Base-by-base conservation (phyloP, 2,888 invertebrate species). In the Bellardia bayeri region DNA sequence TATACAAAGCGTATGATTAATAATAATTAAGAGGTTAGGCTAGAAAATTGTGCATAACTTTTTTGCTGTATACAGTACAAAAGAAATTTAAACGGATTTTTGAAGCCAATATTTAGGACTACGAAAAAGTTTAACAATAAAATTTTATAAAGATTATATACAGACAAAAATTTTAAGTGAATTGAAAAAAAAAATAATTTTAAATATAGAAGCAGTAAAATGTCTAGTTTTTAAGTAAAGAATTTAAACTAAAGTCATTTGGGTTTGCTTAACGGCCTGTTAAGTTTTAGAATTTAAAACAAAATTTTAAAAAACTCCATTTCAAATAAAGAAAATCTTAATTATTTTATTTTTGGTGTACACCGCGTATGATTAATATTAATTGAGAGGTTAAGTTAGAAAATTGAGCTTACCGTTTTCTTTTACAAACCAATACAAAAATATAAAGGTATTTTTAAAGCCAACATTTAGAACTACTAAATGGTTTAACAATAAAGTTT, bases 341-440 rank as follows among this genome's bases (percentile, higher is more conserved):
- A 11, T 2, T 45, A 9, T 45, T 9, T 9, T 2, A 11, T 7
- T 45, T 9, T 45, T 45, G 45, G n/a, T 5, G 14, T 37, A 54
- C n/a, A 6, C 2, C 2, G 6, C 69, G 69, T 71, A 71, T 71
- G 69, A 54, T 14, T 71, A 11, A 54, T 69, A 69, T 69, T 51
- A 69, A 69, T 51, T n/a, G 7, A 2, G 33, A 49, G 49, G 33
- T 69, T 49, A 45, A 7, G 3, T 45, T n/a, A 4, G 30, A 51
- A 42, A 42, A 42, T 42, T 42, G 4, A 8, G 3, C 3, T 16
- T 49, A 5, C 14, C 45, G 49, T 49, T 13, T 68, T 14, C 2
- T 9, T 16, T 13, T 49, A 33, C 4, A 14, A 23, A 37, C 2
- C 23, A 42, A 13, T 13, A 13, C 7, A 2, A 16, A 11, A n/a